phyloP scores from a whole-genome alignment of 2,113 vertebrate species.

The Apaloderma vittatum region DNA sequence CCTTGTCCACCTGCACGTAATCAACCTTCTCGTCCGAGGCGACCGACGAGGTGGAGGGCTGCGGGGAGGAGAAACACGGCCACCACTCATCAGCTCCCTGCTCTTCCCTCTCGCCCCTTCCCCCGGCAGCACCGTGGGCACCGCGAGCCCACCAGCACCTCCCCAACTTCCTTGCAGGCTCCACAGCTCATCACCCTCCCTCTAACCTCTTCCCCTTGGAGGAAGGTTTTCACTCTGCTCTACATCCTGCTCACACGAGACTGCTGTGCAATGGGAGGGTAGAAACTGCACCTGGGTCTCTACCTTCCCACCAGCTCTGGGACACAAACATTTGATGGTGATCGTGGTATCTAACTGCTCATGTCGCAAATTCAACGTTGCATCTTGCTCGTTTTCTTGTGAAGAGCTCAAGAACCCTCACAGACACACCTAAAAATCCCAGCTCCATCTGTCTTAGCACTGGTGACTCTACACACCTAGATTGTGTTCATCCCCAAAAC shows the following conservation, averaged over 20 bases:
- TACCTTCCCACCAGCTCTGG: neutral
- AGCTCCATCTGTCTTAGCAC: neutral
- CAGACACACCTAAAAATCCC: neutral
- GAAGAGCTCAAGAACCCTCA: neutral
- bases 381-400: neutral
- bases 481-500: neutral
- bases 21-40: conserved; percentile 98
- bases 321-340: neutral
- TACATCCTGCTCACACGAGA: neutral
- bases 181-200: neutral
- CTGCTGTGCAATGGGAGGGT: neutral
- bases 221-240: neutral
- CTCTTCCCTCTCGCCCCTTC: neutral
- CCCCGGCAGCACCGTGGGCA: fast-evolving
- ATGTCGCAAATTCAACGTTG: neutral
- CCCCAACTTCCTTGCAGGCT: neutral
- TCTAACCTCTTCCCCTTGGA: neutral
- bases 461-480: neutral
- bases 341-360: neutral
- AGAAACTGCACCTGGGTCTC: neutral
- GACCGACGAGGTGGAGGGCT: conserved; percentile 96
- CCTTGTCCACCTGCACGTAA: conserved; percentile 98
- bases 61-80: conserved; percentile 18
- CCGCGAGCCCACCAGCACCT: neutral
- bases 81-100: neutral